Evolutionary conservation across 64 coral and sea anemone genomes (phyloP).

Genomic region (Stichodactyla mertensii): DNA sequence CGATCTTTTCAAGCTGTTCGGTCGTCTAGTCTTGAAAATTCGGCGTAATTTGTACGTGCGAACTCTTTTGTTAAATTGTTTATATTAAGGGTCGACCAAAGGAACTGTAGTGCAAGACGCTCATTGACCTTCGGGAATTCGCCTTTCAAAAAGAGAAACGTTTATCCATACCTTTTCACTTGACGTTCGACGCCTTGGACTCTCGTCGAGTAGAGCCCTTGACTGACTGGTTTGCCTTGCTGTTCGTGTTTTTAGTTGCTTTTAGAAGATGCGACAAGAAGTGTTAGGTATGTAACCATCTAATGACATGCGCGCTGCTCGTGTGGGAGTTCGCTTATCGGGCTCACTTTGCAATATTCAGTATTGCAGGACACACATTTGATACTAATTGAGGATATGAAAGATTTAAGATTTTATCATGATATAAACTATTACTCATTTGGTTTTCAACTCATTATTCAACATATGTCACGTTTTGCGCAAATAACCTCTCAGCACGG

Average conservation of each 20-base stretch:
- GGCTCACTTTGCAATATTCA: not conserved
- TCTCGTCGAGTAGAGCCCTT: too few relatives aligned
- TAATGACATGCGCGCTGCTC: not conserved
- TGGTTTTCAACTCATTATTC: not conserved
- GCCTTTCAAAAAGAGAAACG: too few relatives aligned
- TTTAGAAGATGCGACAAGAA: too few relatives aligned
- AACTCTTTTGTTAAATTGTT: too few relatives aligned
- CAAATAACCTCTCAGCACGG: not conserved
- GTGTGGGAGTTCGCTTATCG: not conserved
- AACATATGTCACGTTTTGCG: not conserved
- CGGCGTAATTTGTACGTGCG: too few relatives aligned
- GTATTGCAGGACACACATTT: slow-evolving; percentile 2
- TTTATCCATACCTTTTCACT: too few relatives aligned
- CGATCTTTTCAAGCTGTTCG: not conserved
- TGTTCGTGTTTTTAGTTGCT: too few relatives aligned
- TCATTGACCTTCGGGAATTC: too few relatives aligned
- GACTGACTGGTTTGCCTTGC: too few relatives aligned
- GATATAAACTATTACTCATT: not conserved
- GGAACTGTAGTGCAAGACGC: too few relatives aligned
- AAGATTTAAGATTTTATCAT: slow-evolving; percentile 2
- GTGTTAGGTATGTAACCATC: not conserved
- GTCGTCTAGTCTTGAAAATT: not conserved
- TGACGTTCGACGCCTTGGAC: too few relatives aligned
- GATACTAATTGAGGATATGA: not conserved
- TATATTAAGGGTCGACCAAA: too few relatives aligned